Evolutionary conservation across 2,113 vertebrate species (phyloP).

Genomic region (Melanocharis versteri): DNA sequence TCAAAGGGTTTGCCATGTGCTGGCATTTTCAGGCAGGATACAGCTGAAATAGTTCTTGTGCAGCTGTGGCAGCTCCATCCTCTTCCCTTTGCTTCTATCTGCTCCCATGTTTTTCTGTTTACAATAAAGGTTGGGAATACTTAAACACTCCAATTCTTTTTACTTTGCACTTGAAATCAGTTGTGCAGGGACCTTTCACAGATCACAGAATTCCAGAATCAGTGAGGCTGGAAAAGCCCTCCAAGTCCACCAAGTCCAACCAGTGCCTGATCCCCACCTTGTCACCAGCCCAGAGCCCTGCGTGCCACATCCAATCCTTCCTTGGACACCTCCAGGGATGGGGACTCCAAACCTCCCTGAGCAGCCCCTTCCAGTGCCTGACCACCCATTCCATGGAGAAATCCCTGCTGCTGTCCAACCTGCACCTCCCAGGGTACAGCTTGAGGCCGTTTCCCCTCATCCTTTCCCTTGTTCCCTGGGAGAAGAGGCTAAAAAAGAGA

Average conservation of each 20-base stretch:
- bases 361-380: neutral
- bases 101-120: neutral
- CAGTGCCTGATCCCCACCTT: neutral
- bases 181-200: neutral
- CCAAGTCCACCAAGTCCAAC: rapidly evolving
- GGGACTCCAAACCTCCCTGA: neutral
- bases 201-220: neutral
- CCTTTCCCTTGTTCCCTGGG: neutral
- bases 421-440: neutral
- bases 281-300: neutral
- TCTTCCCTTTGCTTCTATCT: neutral
- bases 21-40: neutral
- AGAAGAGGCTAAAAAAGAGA: neutral
- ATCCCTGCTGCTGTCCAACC: neutral
- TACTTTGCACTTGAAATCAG: neutral
- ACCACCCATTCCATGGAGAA: neutral
- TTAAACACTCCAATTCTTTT: neutral
- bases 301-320: neutral
- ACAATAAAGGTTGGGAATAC: neutral
- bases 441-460: neutral
- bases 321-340: neutral
- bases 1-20: neutral
- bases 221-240: neutral
- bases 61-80: neutral
- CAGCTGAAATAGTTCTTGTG: neutral